These are phyloP conservation scores for Drosophila siamana DNA, from an alignment of 2,888 invertebrate genomes.

Conservation along the genomic window DNA sequence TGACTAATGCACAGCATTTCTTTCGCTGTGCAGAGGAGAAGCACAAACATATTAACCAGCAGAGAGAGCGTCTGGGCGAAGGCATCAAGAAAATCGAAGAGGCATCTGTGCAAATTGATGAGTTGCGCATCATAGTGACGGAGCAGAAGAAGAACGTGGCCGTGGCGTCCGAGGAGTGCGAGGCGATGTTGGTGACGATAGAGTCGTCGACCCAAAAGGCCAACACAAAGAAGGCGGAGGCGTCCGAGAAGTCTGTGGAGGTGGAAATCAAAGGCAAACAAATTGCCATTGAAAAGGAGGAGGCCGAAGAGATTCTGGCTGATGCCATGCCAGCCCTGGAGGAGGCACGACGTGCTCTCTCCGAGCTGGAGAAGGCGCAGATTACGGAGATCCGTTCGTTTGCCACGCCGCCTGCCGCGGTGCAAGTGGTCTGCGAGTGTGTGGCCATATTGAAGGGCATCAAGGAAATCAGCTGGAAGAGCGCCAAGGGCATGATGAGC, in stretches of 20 bases:
- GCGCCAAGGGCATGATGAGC: slow-evolving; percentile 96
- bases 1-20: neutral
- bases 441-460: slow-evolving; percentile 93
- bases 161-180: slow-evolving; percentile 93
- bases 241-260: slow-evolving; percentile 92
- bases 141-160: slow-evolving; percentile 93
- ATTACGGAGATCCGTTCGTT: slow-evolving; percentile 97
- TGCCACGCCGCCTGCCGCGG: slow-evolving; percentile 95
- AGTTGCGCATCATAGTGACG: slow-evolving; percentile 92
- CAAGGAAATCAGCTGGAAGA: slow-evolving; percentile 95
- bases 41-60: slow-evolving; percentile 79
- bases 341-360: slow-evolving; percentile 91
- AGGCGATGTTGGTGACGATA: slow-evolving; percentile 91
- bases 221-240: slow-evolving; percentile 91
- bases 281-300: slow-evolving; percentile 92
- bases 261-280: slow-evolving; percentile 93
- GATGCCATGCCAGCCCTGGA: slow-evolving; percentile 94
- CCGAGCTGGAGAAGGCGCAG: slow-evolving; percentile 94
- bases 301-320: slow-evolving; percentile 92
- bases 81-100: slow-evolving; percentile 89
- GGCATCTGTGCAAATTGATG: slow-evolving; percentile 92
- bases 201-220: slow-evolving; percentile 90
- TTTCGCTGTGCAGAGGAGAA: slow-evolving; percentile 78
- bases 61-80: slow-evolving; percentile 83
- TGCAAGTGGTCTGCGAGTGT: slow-evolving; percentile 95